Percentiles rank a stretch among this genome's conserved stretches.
These are phyloP conservation scores for Leptinotarsa rubiginosa DNA, from an alignment of 2,888 invertebrate species.

Conservation along the genomic window DNA sequence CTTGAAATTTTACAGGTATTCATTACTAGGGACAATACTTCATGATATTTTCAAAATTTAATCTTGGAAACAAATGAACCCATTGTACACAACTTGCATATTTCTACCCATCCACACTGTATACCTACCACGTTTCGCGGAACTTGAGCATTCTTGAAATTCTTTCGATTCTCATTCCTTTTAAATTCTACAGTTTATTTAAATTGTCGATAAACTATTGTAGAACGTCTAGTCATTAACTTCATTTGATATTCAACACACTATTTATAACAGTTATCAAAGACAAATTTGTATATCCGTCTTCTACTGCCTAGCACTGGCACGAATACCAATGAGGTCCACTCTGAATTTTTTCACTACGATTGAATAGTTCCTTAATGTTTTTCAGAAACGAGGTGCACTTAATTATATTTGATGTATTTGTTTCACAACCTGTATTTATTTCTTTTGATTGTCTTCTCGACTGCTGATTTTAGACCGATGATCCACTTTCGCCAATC, in stretches of 20 bases:
- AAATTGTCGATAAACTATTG: constrained; percentile 1
- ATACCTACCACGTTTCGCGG: neutral
- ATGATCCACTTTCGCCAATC: constrained; percentile 7
- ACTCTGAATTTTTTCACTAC: constrained; percentile 5
- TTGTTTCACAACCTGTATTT: constrained; percentile 9
- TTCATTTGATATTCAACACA: constrained; percentile 32
- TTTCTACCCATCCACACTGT: too few species aligned
- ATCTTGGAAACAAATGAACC: too few species aligned
- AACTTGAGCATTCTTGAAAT: neutral
- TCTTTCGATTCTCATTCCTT: neutral
- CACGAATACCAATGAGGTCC: constrained; percentile 34
- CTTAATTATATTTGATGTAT: constrained; percentile 11
- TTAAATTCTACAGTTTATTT: neutral
- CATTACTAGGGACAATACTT: too few species aligned
- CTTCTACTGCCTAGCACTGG: constrained; percentile 26
- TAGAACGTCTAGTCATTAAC: constrained; percentile 3
- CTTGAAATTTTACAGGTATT: too few species aligned
- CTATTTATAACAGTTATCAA: constrained; percentile 37
- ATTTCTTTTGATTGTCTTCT: constrained; percentile 1
- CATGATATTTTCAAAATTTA: too few species aligned
- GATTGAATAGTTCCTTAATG: constrained; percentile 5
- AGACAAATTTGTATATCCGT: constrained; percentile 45
- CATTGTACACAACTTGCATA: too few species aligned
- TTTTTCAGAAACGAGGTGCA: constrained; percentile 12
- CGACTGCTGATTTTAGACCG: neutral